Evolutionary conservation across 2,888 invertebrate genomes (phyloP), one percentile per base, ranked within the genome.

Genomic region (Tipula lateralis): DNA sequence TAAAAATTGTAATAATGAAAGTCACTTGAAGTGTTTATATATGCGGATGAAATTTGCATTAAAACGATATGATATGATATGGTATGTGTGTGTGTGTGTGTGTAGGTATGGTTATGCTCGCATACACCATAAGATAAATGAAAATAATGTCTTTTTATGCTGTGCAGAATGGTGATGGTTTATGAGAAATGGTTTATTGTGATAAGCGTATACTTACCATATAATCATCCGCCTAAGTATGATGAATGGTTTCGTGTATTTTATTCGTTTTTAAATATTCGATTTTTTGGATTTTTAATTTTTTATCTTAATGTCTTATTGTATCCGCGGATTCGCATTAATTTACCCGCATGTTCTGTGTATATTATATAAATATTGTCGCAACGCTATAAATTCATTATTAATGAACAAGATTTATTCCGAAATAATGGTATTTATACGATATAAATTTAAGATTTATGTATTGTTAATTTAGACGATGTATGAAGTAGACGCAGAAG

Each of bases 1-100:
- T 66, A 66, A 66, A 66, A 66, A 66, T 66, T 66, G 66, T 66
- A 66, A 66, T 66, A 66, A 66, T 66, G 66, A 66, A 66, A 66
- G 66, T 66, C 66, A 66, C 66, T 66, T 66, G 24, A 66, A 66
- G 66, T 66, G 66, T 24, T n/a, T n/a, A 66, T 66, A 44, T 39
- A 50, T 24, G 66, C 24, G 66, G 24, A 66, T 66, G 66, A 66
- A 66, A 66, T 66, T 66, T 66, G 66, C 66, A 66, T 66, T 66
- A 66, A 24, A 19, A 66, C 7, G 24, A n/a, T n/a, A n/a, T n/a
- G n/a, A n/a, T n/a, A n/a, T n/a, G n/a, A n/a, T n/a, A n/a, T n/a
- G n/a, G n/a, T n/a, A n/a, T n/a, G n/a, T n/a, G n/a, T n/a, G n/a
- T n/a, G n/a, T n/a, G 66, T 66, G 50, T 50, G 44, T 50, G 13